Evolutionary conservation across 1,140 invertebrate genomes (phyloP).

Genomic region (Chionoecetes opilio): DNA sequence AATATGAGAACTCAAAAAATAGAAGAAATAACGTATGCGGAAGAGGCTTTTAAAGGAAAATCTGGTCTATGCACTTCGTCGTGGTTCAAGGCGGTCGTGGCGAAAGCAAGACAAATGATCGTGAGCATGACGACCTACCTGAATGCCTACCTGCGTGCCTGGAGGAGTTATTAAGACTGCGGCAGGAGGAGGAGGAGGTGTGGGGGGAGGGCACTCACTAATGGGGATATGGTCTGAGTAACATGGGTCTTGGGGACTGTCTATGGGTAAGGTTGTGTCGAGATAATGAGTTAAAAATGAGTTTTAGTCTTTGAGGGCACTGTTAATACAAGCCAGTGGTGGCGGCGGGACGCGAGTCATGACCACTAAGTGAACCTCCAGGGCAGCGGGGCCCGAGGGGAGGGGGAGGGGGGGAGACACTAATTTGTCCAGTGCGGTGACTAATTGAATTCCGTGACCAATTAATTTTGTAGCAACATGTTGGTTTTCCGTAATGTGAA

Average conservation of each 20-base stretch:
- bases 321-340: neutral
- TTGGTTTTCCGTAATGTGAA: no score
- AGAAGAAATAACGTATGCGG: neutral
- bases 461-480: no score
- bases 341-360: neutral
- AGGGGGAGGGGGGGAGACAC: neutral
- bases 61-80: neutral
- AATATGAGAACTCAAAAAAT: no score
- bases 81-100: neutral
- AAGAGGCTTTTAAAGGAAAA: neutral
- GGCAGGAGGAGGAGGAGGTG: neutral
- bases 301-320: neutral
- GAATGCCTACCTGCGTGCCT: no score
- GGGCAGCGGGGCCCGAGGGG: neutral
- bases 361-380: neutral
- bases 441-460: no score
- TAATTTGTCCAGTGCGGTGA: no score
- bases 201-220: neutral
- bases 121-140: neutral
- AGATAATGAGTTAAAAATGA: neutral
- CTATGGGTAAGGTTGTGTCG: neutral
- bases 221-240: neutral
- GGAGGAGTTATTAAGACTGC: no score
- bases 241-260: neutral
- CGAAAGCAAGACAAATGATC: neutral